Conservation (phyloP, 92 coral and sea anemone species). For the Siderastrea radians region DNA sequence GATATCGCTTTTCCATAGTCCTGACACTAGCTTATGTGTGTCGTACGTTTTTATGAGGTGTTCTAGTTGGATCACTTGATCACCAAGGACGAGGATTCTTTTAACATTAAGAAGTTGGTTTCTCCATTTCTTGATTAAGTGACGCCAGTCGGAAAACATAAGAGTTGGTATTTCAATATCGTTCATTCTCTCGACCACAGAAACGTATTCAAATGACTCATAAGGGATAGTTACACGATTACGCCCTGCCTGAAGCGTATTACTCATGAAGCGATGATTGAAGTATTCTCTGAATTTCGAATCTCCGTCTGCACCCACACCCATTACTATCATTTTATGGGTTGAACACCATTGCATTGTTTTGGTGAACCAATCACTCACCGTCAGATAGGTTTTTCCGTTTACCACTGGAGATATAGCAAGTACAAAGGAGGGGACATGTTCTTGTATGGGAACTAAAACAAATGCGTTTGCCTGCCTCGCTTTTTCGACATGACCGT, state of each 20-base stretch:
- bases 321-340: too few relatives aligned
- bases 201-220: neutral
- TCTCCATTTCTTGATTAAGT: constrained; percentile 26
- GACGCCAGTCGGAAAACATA: constrained; percentile 50
- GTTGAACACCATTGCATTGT: constrained; percentile 1
- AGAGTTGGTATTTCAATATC: neutral
- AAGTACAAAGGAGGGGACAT: constrained; percentile 26
- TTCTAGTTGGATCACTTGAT: constrained; percentile 22
- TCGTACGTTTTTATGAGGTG: constrained; percentile 19
- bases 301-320: constrained; percentile 53
- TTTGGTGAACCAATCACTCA: neutral
- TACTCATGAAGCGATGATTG: neutral
- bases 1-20: constrained; percentile 39
- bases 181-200: neutral
- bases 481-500: constrained; percentile 20
- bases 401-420: constrained; percentile 9
- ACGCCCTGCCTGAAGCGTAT: neutral
- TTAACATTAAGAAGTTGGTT: neutral
- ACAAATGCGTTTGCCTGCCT: constrained; percentile 26
- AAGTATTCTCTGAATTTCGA: constrained; percentile 42
- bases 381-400: constrained; percentile 13
- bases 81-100: constrained; percentile 20
- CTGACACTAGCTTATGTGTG: constrained; percentile 10
- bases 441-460: constrained; percentile 26
- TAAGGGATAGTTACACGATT: neutral